Conservation (phyloP, 2,888 invertebrate species). For the Lacanobia oleracea region DNA sequence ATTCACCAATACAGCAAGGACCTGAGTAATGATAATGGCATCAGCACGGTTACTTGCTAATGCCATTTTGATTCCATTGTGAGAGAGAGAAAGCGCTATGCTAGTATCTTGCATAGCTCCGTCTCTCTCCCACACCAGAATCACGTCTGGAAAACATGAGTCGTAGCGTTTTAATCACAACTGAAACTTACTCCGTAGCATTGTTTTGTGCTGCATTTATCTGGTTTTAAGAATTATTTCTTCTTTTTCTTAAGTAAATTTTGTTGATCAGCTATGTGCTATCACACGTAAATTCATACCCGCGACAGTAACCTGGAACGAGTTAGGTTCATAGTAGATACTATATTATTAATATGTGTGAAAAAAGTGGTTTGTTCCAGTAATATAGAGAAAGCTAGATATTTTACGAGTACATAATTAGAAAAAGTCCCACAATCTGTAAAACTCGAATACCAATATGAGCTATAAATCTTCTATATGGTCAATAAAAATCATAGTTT, state of each 20-base stretch:
- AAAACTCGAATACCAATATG: slow-evolving; percentile 16
- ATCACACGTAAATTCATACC: too few relatives aligned
- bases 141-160: too few relatives aligned
- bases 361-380: not conserved
- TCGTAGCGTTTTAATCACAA: not conserved
- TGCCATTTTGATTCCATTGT: not conserved
- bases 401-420: slow-evolving; percentile 10
- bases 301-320: not conserved
- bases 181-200: not conserved
- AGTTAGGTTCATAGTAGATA: not conserved
- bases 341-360: not conserved
- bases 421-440: slow-evolving; percentile 8
- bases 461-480: slow-evolving; percentile 20
- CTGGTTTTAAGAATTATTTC: not conserved
- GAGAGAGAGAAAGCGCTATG: not conserved
- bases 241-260: not conserved
- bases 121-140: not conserved
- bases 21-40: not conserved
- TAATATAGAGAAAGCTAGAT: slow-evolving; percentile 7
- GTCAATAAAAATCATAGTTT: slow-evolving; percentile 7
- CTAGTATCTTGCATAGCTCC: not conserved
- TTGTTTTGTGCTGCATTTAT: not conserved
- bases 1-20: too few relatives aligned
- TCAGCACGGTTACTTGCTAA: not conserved
- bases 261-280: not conserved